Evolutionary conservation across 1,140 invertebrate species (phyloP).

Genomic region (Drosophila insularis): DNA sequence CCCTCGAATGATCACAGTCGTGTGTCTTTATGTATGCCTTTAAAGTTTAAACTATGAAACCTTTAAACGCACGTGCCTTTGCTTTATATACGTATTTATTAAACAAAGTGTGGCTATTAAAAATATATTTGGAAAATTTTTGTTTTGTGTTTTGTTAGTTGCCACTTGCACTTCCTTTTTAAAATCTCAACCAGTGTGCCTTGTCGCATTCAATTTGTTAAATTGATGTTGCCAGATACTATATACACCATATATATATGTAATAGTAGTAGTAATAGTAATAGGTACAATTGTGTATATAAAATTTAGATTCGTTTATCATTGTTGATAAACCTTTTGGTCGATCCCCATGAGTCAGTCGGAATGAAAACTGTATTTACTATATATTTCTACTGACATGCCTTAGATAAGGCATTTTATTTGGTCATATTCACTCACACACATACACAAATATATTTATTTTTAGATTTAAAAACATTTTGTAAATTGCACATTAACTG

Average conservation of each 20-base stretch:
- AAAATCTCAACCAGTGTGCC: background rate
- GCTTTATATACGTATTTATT: too few relatives aligned
- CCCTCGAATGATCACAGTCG: too few relatives aligned
- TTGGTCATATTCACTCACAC: background rate
- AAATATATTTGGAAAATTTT: too few relatives aligned
- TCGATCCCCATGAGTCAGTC: background rate
- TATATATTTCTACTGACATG: background rate
- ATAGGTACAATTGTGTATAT: too few relatives aligned
- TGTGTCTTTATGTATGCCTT: too few relatives aligned
- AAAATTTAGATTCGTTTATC: too few relatives aligned
- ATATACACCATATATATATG: too few relatives aligned
- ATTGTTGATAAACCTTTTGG: too few relatives aligned
- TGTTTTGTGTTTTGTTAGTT: too few relatives aligned
- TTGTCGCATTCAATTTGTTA: slow-evolving; percentile 49
- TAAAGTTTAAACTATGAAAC: too few relatives aligned
- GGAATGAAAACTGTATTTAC: background rate
- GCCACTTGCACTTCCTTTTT: background rate
- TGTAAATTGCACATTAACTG: slow-evolving; percentile 58
- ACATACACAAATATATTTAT: background rate
- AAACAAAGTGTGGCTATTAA: too few relatives aligned
- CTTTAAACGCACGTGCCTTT: background rate
- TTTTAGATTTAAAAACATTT: slow-evolving; percentile 2
- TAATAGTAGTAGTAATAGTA: too few relatives aligned
- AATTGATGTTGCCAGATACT: slow-evolving; percentile 40
- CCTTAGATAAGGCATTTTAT: background rate